Percentiles rank a stretch among this genome's conserved stretches.
Conservation (phyloP, 35 echinoderm and acorn worm species). For the Eucidaris tribuloides region DNA sequence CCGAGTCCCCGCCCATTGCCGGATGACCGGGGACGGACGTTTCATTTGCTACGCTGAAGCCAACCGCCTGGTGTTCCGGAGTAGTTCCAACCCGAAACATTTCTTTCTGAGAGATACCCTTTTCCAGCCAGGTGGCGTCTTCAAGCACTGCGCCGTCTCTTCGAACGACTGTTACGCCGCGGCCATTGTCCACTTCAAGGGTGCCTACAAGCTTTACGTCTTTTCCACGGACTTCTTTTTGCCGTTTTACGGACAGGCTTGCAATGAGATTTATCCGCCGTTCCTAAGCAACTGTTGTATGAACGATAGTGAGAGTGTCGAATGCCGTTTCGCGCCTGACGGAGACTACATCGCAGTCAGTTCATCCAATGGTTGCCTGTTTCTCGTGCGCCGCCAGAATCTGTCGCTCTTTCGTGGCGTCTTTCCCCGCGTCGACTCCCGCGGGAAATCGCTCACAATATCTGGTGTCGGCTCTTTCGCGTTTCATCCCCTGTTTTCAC, state of each 20-base stretch:
- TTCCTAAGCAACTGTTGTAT: slow-evolving; percentile 28
- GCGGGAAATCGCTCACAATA: slow-evolving; percentile 22
- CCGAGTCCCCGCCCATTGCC: slow-evolving; percentile 34
- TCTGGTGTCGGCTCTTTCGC: slow-evolving; percentile 57
- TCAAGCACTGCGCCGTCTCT: slow-evolving; percentile 67
- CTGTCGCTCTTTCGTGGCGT: slow-evolving; percentile 46
- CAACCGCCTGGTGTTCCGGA: slow-evolving; percentile 68
- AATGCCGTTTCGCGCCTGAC: slow-evolving; percentile 74
- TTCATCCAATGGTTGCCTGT: slow-evolving; percentile 66
- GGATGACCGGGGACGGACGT: slow-evolving; percentile 61
- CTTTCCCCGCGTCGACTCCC: slow-evolving; percentile 26
- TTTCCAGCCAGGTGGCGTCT: slow-evolving; percentile 67
- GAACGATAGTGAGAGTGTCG: slow-evolving; percentile 35
- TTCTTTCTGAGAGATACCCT: slow-evolving; percentile 74
- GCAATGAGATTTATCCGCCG: slow-evolving; percentile 58
- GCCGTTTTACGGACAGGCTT: slow-evolving; percentile 63
- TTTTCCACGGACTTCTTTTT: slow-evolving; percentile 78
- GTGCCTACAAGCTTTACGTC: slow-evolving; percentile 57
- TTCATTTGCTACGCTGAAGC: slow-evolving; percentile 81
- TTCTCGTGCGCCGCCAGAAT: slow-evolving; percentile 55
- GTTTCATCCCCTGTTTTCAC: slow-evolving; percentile 69
- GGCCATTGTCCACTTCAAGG: slow-evolving; percentile 54
- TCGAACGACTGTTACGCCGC: slow-evolving; percentile 65
- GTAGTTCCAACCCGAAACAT: slow-evolving; percentile 56
- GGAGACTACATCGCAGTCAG: slow-evolving; percentile 72